Evolutionary conservation across 2,888 invertebrate genomes (phyloP).

Genomic region (Dinocampus coccinellae): DNA sequence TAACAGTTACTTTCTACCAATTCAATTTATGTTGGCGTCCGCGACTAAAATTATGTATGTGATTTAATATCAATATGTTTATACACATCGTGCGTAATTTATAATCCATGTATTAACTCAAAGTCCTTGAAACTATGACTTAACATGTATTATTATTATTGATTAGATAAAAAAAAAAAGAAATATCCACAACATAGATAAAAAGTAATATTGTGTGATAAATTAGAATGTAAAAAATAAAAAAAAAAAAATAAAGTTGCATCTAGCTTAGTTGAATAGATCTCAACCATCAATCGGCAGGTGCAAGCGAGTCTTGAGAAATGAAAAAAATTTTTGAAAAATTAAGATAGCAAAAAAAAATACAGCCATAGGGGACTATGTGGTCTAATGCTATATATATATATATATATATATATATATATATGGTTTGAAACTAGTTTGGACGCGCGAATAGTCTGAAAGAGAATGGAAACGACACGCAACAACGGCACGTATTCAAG

Average conservation of each 20-base stretch:
- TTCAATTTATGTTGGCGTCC: background rate
- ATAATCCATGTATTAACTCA: too few relatives aligned
- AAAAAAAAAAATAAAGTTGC: background rate
- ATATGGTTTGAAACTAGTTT: background rate
- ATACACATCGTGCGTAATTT: too few relatives aligned
- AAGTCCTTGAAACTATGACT: too few relatives aligned
- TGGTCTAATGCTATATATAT: background rate
- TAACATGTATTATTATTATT: too few relatives aligned
- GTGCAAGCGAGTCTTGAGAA: background rate
- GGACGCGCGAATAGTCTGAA: background rate
- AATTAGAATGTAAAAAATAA: background rate
- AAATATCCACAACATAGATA: background rate
- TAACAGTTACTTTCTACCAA: background rate
- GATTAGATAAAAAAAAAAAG: too few relatives aligned
- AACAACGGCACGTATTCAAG: background rate
- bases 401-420: background rate
- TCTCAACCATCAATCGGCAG: background rate
- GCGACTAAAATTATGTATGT: background rate
- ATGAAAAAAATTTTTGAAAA: background rate
- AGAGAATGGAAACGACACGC: background rate
- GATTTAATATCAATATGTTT: background rate
- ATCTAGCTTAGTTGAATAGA: background rate
- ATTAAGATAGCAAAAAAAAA: background rate
- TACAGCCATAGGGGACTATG: background rate
- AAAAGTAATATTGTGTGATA: background rate